These are phyloP conservation scores for Amblyornis subalaris DNA, from an alignment of 2,113 vertebrate species.

Conservation along the genomic window DNA sequence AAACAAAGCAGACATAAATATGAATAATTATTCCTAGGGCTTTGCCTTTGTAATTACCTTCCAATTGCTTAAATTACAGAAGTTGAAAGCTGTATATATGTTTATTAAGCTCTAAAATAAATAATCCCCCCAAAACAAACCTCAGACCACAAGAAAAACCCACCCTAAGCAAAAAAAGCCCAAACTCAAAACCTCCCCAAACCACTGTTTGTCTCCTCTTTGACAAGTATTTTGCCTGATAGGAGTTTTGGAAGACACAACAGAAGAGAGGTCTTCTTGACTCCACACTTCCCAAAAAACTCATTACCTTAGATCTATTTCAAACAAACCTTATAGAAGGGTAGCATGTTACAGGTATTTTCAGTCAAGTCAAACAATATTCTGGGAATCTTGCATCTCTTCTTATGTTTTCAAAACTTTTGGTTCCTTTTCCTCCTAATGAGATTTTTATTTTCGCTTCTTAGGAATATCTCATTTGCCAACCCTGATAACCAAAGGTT, in stretches of 20 bases:
- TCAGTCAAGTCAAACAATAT: background rate
- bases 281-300: background rate
- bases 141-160: background rate
- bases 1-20: background rate
- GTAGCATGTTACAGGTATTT: background rate
- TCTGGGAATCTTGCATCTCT: background rate
- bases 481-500: background rate
- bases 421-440: background rate
- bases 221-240: background rate
- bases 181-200: accelerated
- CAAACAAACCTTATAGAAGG: background rate
- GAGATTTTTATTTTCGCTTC: background rate
- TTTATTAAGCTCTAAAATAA: background rate
- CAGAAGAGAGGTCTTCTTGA: background rate
- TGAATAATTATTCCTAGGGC: background rate
- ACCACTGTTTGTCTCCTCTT: background rate
- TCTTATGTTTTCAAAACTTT: background rate
- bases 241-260: background rate
- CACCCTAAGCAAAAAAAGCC: background rate
- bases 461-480: background rate
- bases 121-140: accelerated
- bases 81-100: background rate
- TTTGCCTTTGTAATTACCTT: background rate
- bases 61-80: background rate
- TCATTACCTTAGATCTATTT: background rate